Evolutionary conservation across 2,113 vertebrate species (phyloP).

Genomic region (Phaethornis superciliosus): DNA sequence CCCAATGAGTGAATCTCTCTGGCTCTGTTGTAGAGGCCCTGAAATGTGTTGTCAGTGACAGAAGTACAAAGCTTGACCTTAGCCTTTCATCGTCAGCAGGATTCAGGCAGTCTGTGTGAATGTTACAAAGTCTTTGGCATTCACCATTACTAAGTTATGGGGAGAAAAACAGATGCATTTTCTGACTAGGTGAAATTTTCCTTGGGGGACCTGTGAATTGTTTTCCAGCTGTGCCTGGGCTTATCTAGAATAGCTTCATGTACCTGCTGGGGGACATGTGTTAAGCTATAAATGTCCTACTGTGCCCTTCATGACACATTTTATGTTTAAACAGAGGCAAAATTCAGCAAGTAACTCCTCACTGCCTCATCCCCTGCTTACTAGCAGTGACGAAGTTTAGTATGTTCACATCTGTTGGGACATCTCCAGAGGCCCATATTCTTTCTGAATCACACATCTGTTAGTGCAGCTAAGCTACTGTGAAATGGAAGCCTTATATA

Average conservation of each 20-base stretch:
- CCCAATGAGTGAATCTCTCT: conserved; percentile 44
- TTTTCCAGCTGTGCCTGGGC: conserved; percentile 46
- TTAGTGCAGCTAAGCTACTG: not conserved
- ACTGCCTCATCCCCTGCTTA: not conserved
- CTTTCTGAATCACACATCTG: not conserved
- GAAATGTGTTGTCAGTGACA: conserved; percentile 54
- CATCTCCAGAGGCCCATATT: not conserved
- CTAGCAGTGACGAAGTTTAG: not conserved
- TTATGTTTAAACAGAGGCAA: conserved; percentile 42
- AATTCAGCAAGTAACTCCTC: conserved; percentile 13
- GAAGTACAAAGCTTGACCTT: conserved; percentile 66
- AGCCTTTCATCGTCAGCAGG: conserved; percentile 39
- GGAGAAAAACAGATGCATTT: conserved; percentile 45
- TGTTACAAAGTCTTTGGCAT: not conserved
- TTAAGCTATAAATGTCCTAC: conserved; percentile 34
- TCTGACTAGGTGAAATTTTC: conserved; percentile 47
- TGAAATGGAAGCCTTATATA: not conserved
- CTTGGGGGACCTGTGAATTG: conserved; percentile 3
- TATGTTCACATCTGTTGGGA: not conserved
- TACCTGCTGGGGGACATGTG: conserved; percentile 38
- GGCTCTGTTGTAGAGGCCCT: not conserved
- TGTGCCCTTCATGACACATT: conserved; percentile 26
- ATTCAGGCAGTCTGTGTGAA: conserved; percentile 32
- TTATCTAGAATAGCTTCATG: conserved; percentile 42
- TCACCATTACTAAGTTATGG: not conserved